Base-by-base conservation (phyloP, 2,113 vertebrate species). In the Dasyornis broadbenti region DNA sequence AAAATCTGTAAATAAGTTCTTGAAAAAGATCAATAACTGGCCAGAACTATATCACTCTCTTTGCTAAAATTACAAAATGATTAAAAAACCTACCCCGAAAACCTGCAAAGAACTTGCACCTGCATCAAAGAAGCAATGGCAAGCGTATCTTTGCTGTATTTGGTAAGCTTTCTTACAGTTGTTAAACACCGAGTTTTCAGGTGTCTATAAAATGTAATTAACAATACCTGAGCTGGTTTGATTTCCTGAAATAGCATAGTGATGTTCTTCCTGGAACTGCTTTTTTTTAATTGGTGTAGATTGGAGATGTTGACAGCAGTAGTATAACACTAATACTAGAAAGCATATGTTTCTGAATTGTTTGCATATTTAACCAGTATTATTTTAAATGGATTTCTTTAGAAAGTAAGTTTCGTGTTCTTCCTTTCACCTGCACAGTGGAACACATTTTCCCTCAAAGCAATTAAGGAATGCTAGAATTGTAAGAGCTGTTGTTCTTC, bases 301-400 rank as follows among this genome's bases (percentile, higher is more conserved):
- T 33, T 17, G 5, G 4, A 44, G 22, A 20, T 33, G 18, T 66
- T 78, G 47, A 40, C 19, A 31, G 6, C 26, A 73, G 50, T 52
- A 45, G 11, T 15, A 1, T 40, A 63, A 18, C 0, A 2, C 9
- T 21, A 30, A 5, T 52, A 21, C 5, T 66, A 28, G 45, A 9
- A 50, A 45, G 8, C 11, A 3, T 45, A 1, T 44, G 7, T n/a
- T 84, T 70, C 21, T 64, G 59, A 65, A 21, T 44, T 52, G 35
- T 42, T 77, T 72, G 9, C 37, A 0, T 72, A 6, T 61, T 73
- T 44, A 53, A 44, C 31, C 10, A 12, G 1, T n/a, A 5, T 15
- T 40, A 45, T 20, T 91, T 60, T 2, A 60, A 69, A 21, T 16
- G 0, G 4, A 4, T 81, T 68, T 77, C 4, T 18, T 42, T 35